A percentile compares a stretch with the other conserved stretches of the same genome.
These are phyloP conservation scores for Patella vulgata DNA, from an alignment of 1,140 invertebrate genomes.

Conservation along the genomic window DNA sequence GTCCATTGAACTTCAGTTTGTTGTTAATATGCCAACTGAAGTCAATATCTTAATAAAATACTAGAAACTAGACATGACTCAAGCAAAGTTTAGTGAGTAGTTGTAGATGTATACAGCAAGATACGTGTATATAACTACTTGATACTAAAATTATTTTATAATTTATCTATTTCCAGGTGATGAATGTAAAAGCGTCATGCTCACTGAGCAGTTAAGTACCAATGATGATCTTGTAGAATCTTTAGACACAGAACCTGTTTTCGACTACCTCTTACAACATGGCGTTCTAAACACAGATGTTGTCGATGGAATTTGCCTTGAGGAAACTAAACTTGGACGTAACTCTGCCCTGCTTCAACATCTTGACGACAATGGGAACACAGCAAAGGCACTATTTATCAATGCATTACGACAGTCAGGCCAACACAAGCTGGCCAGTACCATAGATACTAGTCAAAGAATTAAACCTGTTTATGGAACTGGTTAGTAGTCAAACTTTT, in stretches of 20 bases:
- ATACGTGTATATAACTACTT: too few relatives aligned
- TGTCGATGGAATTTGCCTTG: slow-evolving; percentile 40
- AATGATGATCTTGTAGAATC: slow-evolving; percentile 55
- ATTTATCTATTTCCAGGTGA: slow-evolving; percentile 29
- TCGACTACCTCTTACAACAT: slow-evolving; percentile 63
- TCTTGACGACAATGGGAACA: slow-evolving; percentile 50
- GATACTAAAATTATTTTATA: too few relatives aligned
- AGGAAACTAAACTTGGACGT: slow-evolving; percentile 38
- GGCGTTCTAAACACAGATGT: slow-evolving; percentile 50
- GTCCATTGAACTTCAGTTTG: too few relatives aligned
- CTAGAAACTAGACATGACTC: too few relatives aligned
- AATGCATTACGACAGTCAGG: slow-evolving; percentile 63
- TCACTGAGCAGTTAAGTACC: slow-evolving; percentile 42
- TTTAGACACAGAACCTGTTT: slow-evolving; percentile 59
- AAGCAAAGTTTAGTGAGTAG: too few relatives aligned
- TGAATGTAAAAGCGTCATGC: slow-evolving; percentile 29
- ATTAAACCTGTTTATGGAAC: slow-evolving; percentile 58
- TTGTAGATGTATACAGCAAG: too few relatives aligned
- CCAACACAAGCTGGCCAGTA: slow-evolving; percentile 59
- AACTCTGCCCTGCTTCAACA: slow-evolving; percentile 55
- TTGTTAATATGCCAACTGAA: too few relatives aligned
- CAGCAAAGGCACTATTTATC: slow-evolving; percentile 57
- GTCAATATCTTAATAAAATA: too few relatives aligned
- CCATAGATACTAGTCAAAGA: slow-evolving; percentile 50
- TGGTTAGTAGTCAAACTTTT: slow-evolving; percentile 32